Evolutionary conservation across 2,113 vertebrate species (phyloP).

Genomic region (Gymnogyps californianus): DNA sequence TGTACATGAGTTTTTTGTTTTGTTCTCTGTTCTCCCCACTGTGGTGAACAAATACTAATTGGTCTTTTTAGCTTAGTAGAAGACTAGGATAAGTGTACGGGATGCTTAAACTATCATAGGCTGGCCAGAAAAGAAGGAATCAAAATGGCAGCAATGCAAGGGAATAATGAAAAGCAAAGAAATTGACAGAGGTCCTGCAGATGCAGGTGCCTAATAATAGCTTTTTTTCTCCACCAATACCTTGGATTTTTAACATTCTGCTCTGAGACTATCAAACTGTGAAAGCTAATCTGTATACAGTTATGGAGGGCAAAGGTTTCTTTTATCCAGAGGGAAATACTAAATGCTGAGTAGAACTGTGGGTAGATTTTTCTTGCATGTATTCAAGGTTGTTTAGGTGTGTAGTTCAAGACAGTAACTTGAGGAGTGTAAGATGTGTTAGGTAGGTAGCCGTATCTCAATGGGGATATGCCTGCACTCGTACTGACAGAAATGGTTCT

Average conservation of each 20-base stretch:
- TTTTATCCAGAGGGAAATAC: not conserved
- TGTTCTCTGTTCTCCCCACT: not conserved
- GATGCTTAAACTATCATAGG: not conserved
- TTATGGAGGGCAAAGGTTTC: not conserved
- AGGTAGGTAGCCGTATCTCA: not conserved
- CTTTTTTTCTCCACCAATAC: not conserved
- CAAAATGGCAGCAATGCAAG: not conserved
- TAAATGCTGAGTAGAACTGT: not conserved
- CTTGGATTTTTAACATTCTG: not conserved
- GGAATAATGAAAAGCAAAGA: not conserved
- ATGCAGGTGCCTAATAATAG: not conserved
- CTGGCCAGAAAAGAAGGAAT: not conserved
- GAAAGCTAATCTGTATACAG: not conserved
- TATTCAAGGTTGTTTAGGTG: not conserved
- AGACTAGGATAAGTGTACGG: not conserved
- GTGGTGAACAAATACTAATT: not conserved
- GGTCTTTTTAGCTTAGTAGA: not conserved
- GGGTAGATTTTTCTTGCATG: not conserved
- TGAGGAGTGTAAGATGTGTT: not conserved
- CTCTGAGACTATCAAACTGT: not conserved
- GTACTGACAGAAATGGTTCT: rapidly evolving
- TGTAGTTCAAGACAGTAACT: not conserved
- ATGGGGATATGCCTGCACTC: not conserved
- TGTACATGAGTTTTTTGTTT: not conserved
- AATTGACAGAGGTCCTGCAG: not conserved